Evolutionary conservation across 2,113 vertebrate species (phyloP).

Genomic region (Euleptes europaea): DNA sequence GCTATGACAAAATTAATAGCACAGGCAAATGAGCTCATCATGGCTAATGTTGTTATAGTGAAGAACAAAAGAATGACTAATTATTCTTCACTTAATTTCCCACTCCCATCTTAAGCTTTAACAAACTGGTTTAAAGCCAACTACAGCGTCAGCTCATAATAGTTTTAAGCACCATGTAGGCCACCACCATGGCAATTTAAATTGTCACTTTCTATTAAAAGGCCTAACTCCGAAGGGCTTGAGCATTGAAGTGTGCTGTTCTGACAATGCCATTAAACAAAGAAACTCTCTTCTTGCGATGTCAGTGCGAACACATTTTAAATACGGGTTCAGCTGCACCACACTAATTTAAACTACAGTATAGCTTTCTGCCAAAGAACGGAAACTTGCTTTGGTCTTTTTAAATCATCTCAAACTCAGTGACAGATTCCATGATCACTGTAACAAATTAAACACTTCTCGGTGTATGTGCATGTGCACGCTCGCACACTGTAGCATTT

Average conservation of each 20-base stretch:
- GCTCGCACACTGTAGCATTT: neutral
- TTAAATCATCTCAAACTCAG: slow-evolving; percentile 1
- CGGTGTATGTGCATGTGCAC: neutral
- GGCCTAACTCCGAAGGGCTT: slow-evolving; percentile 77
- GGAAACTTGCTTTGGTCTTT: slow-evolving; percentile 66
- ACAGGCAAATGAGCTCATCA: slow-evolving; percentile 53
- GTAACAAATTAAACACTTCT: slow-evolving; percentile 52
- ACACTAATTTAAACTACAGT: slow-evolving; percentile 82
- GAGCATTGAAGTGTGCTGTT: slow-evolving; percentile 71
- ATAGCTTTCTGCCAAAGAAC: slow-evolving; percentile 81
- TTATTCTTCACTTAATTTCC: slow-evolving; percentile 68
- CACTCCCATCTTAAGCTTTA: slow-evolving; percentile 68
- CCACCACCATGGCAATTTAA: slow-evolving; percentile 74
- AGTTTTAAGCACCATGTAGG: slow-evolving; percentile 77
- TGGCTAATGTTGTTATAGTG: slow-evolving; percentile 59
- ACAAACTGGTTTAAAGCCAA: slow-evolving; percentile 78
- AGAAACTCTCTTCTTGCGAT: slow-evolving; percentile 73
- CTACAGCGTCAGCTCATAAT: slow-evolving; percentile 71
- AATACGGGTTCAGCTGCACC: slow-evolving; percentile 75
- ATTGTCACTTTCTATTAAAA: slow-evolving; percentile 84
- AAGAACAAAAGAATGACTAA: slow-evolving; percentile 69
- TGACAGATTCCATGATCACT: slow-evolving; percentile 69
- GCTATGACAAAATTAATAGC: neutral
- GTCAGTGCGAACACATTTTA: slow-evolving; percentile 77
- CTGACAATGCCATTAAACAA: slow-evolving; percentile 80